Evolutionary conservation across 2,888 invertebrate species (phyloP).

Genomic region (Drosophila kanekoi): DNA sequence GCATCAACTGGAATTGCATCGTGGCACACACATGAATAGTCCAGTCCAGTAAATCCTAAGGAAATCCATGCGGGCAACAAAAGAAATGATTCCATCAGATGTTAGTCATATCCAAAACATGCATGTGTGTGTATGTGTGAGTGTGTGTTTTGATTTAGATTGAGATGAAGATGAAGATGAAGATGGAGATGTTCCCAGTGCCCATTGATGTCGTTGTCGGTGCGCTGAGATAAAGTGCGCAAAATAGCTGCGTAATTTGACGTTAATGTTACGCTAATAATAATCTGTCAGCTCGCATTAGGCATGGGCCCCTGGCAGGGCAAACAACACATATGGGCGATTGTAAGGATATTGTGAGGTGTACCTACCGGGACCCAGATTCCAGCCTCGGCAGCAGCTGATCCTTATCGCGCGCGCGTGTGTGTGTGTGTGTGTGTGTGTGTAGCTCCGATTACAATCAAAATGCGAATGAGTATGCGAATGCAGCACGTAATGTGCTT

Average conservation of each 20-base stretch:
- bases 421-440: conserved; percentile 23
- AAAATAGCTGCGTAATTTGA: conserved; percentile 81
- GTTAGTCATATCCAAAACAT: conserved; percentile 3
- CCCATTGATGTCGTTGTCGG: conserved; percentile 42
- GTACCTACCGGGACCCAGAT: conserved; percentile 29
- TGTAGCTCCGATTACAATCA: conserved; percentile 52
- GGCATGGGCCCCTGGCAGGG: conserved; percentile 25
- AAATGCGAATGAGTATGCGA: conserved; percentile 62
- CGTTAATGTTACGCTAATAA: conserved; percentile 83
- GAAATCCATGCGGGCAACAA: conserved; percentile 29
- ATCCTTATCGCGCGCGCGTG: conserved; percentile 53
- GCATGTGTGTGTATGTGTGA: conserved; percentile 7
- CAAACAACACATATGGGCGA: conserved; percentile 26
- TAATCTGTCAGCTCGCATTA: conserved; percentile 82
- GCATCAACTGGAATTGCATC: conserved; percentile 5
- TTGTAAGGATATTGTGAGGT: conserved; percentile 18
- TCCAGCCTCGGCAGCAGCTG: conserved; percentile 48
- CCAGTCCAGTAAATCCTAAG: conserved; percentile 31
- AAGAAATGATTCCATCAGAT: conserved; percentile 5
- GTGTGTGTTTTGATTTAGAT: conserved; percentile 39
- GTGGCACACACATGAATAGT: conserved; percentile 12
- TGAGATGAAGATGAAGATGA: conserved; percentile 18
- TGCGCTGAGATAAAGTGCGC: conserved; percentile 71
- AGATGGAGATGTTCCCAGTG: conserved; percentile 13
- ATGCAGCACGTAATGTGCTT: conserved; percentile 62